Conservation (phyloP, 2,797 vertebrate species). For the Basileuterus tristriatus region DNA sequence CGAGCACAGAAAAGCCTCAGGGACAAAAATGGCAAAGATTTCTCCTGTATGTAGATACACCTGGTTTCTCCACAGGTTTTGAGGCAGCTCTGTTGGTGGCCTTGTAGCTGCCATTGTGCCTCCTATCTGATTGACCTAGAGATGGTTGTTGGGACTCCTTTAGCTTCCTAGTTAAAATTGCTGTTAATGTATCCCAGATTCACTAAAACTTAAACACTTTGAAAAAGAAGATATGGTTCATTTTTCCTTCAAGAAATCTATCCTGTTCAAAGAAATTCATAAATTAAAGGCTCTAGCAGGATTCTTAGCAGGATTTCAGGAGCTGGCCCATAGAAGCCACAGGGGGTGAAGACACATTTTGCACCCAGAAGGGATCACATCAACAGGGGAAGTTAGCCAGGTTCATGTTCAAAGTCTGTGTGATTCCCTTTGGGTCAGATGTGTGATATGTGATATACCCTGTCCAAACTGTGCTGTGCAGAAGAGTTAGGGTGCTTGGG, state of each 20-base stretch:
- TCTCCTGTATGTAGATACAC: not conserved
- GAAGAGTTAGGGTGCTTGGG: not conserved
- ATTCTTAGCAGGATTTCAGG: not conserved
- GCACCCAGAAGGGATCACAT: not conserved
- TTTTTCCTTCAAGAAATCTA: not conserved
- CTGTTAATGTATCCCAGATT: not conserved
- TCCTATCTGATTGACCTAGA: not conserved
- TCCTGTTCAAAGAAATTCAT: not conserved
- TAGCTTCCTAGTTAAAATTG: not conserved
- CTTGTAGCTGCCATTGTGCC: not conserved
- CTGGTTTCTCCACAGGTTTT: not conserved
- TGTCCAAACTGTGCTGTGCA: not conserved
- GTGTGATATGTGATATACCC: no score
- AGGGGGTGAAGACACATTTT: not conserved
- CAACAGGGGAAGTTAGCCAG: not conserved
- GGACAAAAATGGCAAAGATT: not conserved
- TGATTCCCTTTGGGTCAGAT: not conserved
- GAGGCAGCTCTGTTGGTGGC: not conserved
- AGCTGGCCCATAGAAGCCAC: not conserved
- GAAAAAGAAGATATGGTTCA: not conserved
- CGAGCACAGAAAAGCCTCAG: not conserved
- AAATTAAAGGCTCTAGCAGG: not conserved
- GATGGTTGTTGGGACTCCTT: not conserved
- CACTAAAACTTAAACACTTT: not conserved
- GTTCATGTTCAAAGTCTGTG: not conserved